A percentile compares a stretch with the other conserved stretches of the same genome.
These are phyloP conservation scores for Megastigmus dorsalis DNA, from an alignment of 2,888 invertebrate species.

Conservation along the genomic window DNA sequence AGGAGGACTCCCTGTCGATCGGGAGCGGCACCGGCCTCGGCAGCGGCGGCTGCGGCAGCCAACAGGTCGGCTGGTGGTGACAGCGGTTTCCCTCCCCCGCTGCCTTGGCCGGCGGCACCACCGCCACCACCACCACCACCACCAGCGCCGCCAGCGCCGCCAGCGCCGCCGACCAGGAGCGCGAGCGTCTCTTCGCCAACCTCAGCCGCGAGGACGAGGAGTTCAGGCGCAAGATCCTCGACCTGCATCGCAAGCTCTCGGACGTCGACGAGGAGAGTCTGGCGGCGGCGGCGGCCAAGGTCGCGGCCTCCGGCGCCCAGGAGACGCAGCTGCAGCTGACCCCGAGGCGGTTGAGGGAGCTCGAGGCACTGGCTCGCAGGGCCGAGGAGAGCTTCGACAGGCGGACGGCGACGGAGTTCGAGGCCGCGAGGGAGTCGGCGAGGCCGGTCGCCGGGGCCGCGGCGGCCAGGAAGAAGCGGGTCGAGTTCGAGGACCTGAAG, in stretches of 20 bases:
- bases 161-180: slow-evolving; percentile 57
- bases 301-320: neutral
- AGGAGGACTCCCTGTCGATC: slow-evolving; percentile 80
- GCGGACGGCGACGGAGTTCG: neutral
- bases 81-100: slow-evolving; percentile 70
- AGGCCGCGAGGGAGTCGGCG: slow-evolving; percentile 55
- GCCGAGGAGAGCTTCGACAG: slow-evolving; percentile 61
- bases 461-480: slow-evolving; percentile 44
- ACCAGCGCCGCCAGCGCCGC: slow-evolving; percentile 55
- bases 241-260: slow-evolving; percentile 68
- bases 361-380: slow-evolving; percentile 59
- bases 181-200: slow-evolving; percentile 66
- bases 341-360: slow-evolving; percentile 56
- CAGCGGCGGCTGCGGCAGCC: slow-evolving; percentile 61
- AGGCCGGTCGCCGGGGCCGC: slow-evolving; percentile 41
- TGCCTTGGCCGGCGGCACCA: slow-evolving; percentile 61
- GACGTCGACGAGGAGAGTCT: slow-evolving; percentile 56
- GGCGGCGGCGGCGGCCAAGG: slow-evolving; percentile 14
- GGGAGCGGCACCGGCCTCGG: slow-evolving; percentile 29
- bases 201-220: slow-evolving; percentile 70
- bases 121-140: slow-evolving; percentile 56
- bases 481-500: slow-evolving; percentile 55
- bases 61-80: slow-evolving; percentile 73
- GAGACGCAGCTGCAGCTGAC: no score
- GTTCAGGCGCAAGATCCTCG: slow-evolving; percentile 71